These are phyloP conservation scores for Fundulus diaphanus DNA, from an alignment of 2,797 vertebrate species.

Conservation along the genomic window DNA sequence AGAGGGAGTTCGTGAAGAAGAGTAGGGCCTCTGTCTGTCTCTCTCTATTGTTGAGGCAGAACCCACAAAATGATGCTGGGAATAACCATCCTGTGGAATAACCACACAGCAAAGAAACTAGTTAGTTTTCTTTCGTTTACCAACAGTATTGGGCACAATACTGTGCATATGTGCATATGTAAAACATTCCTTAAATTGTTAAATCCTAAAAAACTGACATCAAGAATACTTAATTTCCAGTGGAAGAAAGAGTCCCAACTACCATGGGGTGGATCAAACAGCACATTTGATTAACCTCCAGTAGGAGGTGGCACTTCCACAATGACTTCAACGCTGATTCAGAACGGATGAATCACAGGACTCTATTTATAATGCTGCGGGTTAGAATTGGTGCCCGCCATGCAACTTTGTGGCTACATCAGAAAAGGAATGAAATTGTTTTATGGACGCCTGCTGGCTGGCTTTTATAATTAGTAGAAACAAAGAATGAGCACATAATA, in stretches of 20 bases:
- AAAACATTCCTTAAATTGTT: not conserved
- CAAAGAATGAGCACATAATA: not conserved
- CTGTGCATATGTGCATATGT: not conserved
- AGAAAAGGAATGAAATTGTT: slow-evolving; percentile 5
- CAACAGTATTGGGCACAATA: not conserved
- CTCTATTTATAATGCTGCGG: slow-evolving; percentile 3
- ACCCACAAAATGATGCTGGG: slow-evolving; percentile 98
- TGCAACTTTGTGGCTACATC: not conserved
- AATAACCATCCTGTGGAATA: slow-evolving; percentile 92
- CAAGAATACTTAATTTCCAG: not conserved
- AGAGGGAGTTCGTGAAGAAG: slow-evolving; percentile 95
- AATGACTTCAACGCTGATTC: slow-evolving; percentile 9
- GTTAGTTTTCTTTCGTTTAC: not conserved
- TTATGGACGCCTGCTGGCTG: not conserved
- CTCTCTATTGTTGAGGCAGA: slow-evolving; percentile 98
- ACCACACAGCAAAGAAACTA: slow-evolving; percentile 21
- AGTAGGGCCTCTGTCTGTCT: slow-evolving; percentile 97
- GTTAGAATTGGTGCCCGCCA: slow-evolving; percentile 2
- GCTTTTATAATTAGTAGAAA: no score
- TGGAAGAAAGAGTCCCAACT: not conserved
- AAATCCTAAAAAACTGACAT: not conserved
- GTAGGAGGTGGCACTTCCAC: slow-evolving; percentile 9
- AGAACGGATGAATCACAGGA: slow-evolving; percentile 15
- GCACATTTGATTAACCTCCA: not conserved
- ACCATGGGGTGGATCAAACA: not conserved